These are phyloP conservation scores for Meghimatium bilineatum DNA, from an alignment of 2,888 invertebrate species.

Conservation along the genomic window DNA sequence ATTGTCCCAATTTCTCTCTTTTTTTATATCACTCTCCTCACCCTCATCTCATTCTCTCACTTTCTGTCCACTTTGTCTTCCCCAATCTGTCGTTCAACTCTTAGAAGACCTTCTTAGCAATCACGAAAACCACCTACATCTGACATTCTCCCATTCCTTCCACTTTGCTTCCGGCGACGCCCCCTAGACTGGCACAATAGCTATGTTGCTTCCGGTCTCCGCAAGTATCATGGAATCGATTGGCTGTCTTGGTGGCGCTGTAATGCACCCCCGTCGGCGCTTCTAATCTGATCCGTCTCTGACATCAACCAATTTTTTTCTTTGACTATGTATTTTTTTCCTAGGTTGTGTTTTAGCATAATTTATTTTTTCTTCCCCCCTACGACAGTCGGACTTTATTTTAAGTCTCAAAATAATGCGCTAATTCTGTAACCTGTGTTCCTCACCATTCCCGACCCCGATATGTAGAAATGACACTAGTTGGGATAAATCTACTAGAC, in stretches of 20 bases:
- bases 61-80: not conserved
- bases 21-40: too few species aligned
- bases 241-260: not conserved
- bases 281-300: slow-evolving; percentile 7
- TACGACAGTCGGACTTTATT: too few species aligned
- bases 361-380: too few species aligned
- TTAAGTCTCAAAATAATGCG: too few species aligned
- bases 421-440: too few species aligned
- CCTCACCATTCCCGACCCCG: too few species aligned
- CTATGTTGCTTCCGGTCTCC: slow-evolving; percentile 33
- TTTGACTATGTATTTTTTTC: not conserved
- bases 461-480: too few species aligned
- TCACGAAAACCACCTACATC: not conserved
- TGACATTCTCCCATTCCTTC: not conserved
- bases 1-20: too few species aligned
- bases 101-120: not conserved
- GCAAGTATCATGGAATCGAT: slow-evolving; percentile 30
- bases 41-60: too few species aligned
- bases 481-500: too few species aligned
- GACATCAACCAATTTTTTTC: not conserved
- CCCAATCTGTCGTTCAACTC: not conserved
- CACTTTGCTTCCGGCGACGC: slow-evolving; percentile 8
- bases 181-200: slow-evolving; percentile 32
- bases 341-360: too few species aligned
- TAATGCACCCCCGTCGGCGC: not conserved